Evolutionary conservation across 2,113 vertebrate species (phyloP).

Genomic region (Anolis sagrei): DNA sequence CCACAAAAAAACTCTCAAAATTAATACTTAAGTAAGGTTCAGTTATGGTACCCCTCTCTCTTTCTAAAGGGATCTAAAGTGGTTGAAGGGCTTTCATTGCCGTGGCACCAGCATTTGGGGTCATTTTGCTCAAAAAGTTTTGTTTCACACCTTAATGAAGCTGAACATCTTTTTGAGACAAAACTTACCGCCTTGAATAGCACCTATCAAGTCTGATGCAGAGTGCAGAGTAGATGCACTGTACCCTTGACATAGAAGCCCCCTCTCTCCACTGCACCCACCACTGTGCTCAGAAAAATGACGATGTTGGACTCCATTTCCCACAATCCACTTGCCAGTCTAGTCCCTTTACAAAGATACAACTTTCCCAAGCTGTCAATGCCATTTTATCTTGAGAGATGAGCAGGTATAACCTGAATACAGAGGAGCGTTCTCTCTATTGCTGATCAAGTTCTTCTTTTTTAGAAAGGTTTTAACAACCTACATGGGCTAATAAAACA

Average conservation of each 20-base stretch:
- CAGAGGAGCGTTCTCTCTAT: not conserved
- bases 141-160: not conserved
- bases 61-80: not conserved
- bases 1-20: not conserved
- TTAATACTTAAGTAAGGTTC: not conserved
- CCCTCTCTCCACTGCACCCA: too few relatives aligned
- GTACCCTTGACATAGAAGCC: too few relatives aligned
- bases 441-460: not conserved
- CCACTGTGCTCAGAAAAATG: too few relatives aligned
- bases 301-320: too few relatives aligned
- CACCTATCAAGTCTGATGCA: too few relatives aligned
- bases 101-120: not conserved
- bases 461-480: not conserved
- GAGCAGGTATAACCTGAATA: too few relatives aligned
- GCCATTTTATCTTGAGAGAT: too few relatives aligned
- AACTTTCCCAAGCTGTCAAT: too few relatives aligned
- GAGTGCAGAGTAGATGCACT: too few relatives aligned
- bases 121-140: too few relatives aligned
- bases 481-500: not conserved
- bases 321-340: too few relatives aligned
- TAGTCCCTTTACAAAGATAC: too few relatives aligned
- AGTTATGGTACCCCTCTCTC: not conserved
- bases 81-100: not conserved
- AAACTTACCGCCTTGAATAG: not conserved
- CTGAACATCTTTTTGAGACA: not conserved